phyloP scores from a whole-genome alignment of 2,113 vertebrate species.

The Apodemus speciosus region DNA sequence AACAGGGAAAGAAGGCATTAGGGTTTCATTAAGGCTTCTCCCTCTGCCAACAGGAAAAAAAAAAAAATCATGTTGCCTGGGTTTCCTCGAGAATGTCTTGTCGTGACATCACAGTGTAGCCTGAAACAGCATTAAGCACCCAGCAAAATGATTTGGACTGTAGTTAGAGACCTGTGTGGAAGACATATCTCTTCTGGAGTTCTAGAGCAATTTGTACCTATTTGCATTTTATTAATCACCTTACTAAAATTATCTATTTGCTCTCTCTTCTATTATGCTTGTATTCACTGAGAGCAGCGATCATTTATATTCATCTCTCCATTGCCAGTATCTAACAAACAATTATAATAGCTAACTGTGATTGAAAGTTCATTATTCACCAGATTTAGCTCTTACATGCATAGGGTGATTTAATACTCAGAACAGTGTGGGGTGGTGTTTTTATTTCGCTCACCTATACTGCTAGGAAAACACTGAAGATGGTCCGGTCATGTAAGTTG shows the following conservation, averaged over 20 bases:
- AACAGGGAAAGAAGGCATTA: conserved; percentile 11
- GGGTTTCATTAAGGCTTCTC: not conserved
- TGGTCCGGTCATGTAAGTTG: not conserved
- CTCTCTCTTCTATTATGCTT: not conserved
- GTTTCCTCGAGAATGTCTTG: not conserved
- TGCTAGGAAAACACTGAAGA: not conserved
- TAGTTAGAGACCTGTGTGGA: not conserved
- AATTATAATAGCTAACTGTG: conserved; percentile 1
- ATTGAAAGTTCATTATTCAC: not conserved
- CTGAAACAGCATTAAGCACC: not conserved
- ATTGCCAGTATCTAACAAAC: not conserved
- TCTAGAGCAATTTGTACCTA: not conserved
- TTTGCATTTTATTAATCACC: not conserved
- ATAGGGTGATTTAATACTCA: conserved; percentile 2
- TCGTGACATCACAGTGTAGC: not conserved
- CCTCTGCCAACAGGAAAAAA: not conserved
- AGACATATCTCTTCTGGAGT: not conserved
- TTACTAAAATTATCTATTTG: conserved; percentile 24
- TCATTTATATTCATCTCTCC: conserved; percentile 32
- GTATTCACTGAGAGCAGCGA: not conserved
- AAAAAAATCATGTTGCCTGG: not conserved
- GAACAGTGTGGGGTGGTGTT: not conserved
- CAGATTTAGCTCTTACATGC: not conserved
- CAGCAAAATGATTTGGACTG: not conserved
- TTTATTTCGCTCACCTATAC: not conserved